Evolutionary conservation across 2,797 vertebrate genomes (phyloP).

Genomic region (Threskiornis aethiopicus): DNA sequence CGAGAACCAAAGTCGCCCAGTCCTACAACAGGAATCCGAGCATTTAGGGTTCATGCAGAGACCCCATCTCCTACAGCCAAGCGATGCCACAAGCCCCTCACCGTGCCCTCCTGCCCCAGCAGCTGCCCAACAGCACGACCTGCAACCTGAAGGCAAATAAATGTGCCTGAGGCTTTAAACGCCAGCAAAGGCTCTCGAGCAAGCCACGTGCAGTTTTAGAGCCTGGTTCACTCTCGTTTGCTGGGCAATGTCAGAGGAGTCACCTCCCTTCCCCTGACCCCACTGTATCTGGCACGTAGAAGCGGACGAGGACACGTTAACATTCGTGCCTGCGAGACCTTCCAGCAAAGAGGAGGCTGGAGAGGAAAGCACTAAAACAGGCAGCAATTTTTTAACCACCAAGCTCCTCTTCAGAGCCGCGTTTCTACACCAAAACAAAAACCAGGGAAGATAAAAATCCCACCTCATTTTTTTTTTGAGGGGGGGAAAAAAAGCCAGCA

Average conservation of each 20-base stretch:
- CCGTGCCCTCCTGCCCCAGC: neutral
- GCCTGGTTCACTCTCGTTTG: neutral
- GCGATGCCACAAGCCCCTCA: neutral
- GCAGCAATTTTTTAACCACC: neutral
- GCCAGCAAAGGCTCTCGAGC: fast-evolving
- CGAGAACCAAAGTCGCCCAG: neutral
- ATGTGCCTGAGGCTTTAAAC: fast-evolving
- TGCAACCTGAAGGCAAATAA: neutral
- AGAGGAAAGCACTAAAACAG: neutral
- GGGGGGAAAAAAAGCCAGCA: neutral
- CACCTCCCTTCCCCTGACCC: neutral
- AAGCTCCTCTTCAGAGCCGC: neutral
- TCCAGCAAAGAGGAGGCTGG: neutral
- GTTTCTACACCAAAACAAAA: neutral
- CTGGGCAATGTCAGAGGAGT: neutral
- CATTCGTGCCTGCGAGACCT: neutral
- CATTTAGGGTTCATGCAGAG: fast-evolving
- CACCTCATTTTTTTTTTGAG: neutral
- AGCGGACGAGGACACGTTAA: neutral
- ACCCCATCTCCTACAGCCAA: neutral
- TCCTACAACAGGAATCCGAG: fast-evolving
- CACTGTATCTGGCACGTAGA: fast-evolving
- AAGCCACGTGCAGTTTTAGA: neutral
- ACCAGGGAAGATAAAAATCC: neutral
- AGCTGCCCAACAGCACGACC: fast-evolving